Base-by-base conservation (phyloP, 2,888 invertebrate genomes). In the Junonia oenone region DNA sequence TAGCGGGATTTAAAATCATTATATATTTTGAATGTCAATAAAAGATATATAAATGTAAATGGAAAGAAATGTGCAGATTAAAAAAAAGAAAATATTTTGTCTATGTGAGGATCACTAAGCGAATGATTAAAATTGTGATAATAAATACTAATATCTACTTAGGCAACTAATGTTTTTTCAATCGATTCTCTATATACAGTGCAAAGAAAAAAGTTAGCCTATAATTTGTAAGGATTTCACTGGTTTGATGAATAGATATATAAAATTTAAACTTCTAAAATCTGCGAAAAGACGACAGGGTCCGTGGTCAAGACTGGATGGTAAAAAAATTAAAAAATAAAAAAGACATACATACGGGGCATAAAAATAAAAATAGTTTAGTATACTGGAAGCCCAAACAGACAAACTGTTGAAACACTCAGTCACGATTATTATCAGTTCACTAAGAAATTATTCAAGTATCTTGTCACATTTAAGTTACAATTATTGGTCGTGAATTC, bases 401-500 rank as follows among this genome's bases (percentile, higher is more conserved):
- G 86, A 88, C 83, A 84, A 78, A 78, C 85, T 81, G 82, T 81
- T 78, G 76, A 78, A 81, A 85, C 85, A 77, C 75, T 86, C 87
- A 89, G 88, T 88, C 88, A 76, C 78, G 66, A 80, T 86, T 82
- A 86, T 82, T 83, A 85, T 83, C 79, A 77, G 78, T 81, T 83
- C 79, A 84, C 83, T 86, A 87, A 83, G 81, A 85, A 86, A 84
- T 82, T 78, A 80, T 77, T 69, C 69, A 74, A 78, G 75, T 78
- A 76, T 72, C 78, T 75, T 79, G 80, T 75, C 79, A 83, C 78
- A 78, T 80, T 76, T 76, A 76, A 76, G 83, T 88, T 89, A 89
- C 85, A 88, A 80, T 85, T 89, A 90, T 90, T 90, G 89, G 89
- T 90, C 89, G 87, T 88, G 87, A 84, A 76, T 83, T 79, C 67